These are phyloP conservation scores for Dione juno DNA, from an alignment of 2,888 invertebrate genomes.

Conservation along the genomic window DNA sequence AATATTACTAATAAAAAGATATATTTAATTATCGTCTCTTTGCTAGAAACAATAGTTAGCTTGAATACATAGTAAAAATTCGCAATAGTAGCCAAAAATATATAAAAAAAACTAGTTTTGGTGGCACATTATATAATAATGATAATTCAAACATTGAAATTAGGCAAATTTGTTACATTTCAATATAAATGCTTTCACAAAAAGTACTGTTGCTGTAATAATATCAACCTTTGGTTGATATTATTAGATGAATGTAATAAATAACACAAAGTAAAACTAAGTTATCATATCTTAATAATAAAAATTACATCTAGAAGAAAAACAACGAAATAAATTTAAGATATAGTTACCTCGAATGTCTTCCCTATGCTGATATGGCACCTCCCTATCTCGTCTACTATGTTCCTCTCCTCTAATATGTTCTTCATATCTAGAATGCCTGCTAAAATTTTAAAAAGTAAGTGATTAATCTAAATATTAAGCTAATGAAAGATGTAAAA, in stretches of 20 bases:
- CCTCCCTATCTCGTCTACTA: slow-evolving; percentile 64
- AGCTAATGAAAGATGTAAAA: neutral
- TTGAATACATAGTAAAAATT: neutral
- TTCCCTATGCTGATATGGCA: slow-evolving; percentile 61
- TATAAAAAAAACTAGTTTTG: neutral
- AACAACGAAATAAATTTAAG: neutral
- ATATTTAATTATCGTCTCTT: neutral
- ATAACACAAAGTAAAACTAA: too few species aligned
- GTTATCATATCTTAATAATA: too few species aligned
- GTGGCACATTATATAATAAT: too few species aligned
- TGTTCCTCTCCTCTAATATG: slow-evolving; percentile 54
- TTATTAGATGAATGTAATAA: too few species aligned
- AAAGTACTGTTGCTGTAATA: too few species aligned
- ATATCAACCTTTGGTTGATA: too few species aligned
- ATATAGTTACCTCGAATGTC: slow-evolving; percentile 61
- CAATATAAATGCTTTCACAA: too few species aligned
- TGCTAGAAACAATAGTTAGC: neutral
- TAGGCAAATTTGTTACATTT: too few species aligned
- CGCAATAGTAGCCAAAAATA: neutral
- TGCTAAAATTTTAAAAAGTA: slow-evolving; percentile 44
- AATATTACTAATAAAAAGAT: neutral
- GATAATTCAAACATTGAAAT: too few species aligned
- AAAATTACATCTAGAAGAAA: too few species aligned
- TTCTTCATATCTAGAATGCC: slow-evolving; percentile 64
- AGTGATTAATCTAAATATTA: neutral